Evolutionary conservation across 2,888 invertebrate genomes (phyloP).

Genomic region (Dryococelus australis): DNA sequence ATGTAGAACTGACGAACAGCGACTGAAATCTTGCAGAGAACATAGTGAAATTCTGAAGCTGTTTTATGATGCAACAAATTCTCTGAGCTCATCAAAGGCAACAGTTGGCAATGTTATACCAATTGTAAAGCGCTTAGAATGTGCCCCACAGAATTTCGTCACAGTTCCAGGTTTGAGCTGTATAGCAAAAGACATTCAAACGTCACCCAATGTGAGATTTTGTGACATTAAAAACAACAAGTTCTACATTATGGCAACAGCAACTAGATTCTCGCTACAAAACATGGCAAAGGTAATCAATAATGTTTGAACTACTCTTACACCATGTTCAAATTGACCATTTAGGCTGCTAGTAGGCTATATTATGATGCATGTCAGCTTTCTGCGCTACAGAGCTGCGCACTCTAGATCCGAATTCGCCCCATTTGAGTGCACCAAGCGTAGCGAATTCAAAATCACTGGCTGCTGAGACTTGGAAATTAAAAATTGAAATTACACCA

Average conservation of each 20-base stretch:
- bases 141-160: background rate
- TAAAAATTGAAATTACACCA: too few species aligned
- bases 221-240: background rate
- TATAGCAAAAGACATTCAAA: background rate
- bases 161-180: background rate
- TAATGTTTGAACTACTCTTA: too few species aligned
- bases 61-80: background rate
- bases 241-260: background rate
- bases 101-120: background rate
- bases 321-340: too few species aligned
- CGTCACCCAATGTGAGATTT: background rate
- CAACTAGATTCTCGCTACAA: background rate
- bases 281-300: background rate
- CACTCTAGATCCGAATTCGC: too few species aligned
- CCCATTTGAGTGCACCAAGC: too few species aligned
- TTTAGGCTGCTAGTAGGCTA: too few species aligned
- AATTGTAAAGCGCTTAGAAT: background rate
- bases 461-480: too few species aligned
- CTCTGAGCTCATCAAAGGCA: background rate
- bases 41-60: background rate
- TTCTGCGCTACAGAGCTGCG: too few species aligned
- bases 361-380: too few species aligned
- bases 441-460: too few species aligned
- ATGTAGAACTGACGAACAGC: background rate
- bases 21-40: background rate